Evolutionary conservation across 2,797 vertebrate species (phyloP).

Genomic region (Acipenser oxyrinchus): DNA sequence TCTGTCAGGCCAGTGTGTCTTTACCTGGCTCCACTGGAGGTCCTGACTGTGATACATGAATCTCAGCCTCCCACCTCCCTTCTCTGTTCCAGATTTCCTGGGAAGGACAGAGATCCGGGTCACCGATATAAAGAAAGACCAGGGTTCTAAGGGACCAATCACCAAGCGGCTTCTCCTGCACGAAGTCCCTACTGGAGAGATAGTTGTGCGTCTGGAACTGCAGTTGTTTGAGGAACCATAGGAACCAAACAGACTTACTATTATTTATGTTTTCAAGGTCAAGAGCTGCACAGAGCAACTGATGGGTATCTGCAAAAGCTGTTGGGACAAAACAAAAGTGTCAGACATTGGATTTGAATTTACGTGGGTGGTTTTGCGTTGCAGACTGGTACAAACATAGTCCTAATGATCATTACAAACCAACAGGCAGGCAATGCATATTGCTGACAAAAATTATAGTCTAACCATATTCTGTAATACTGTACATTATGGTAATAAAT

Average conservation of each 20-base stretch:
- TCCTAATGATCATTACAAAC: too few relatives aligned
- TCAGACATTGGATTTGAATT: too few relatives aligned
- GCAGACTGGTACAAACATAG: too few relatives aligned
- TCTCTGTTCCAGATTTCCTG: slow-evolving; percentile 74
- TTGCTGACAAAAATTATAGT: too few relatives aligned
- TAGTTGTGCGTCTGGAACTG: slow-evolving; percentile 92
- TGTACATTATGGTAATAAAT: too few relatives aligned
- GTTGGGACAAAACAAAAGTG: not conserved
- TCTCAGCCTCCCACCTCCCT: slow-evolving; percentile 10
- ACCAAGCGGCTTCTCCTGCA: slow-evolving; percentile 93
- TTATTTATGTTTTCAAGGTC: not conserved
- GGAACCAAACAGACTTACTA: not conserved
- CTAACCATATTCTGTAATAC: too few relatives aligned
- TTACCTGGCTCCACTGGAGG: too few relatives aligned
- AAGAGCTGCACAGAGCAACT: slow-evolving; percentile 17
- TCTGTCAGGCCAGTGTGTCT: too few relatives aligned
- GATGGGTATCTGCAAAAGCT: slow-evolving; percentile 28
- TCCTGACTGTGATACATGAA: too few relatives aligned
- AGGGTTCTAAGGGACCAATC: slow-evolving; percentile 95
- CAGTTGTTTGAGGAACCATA: slow-evolving; percentile 91
- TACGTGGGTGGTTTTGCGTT: too few relatives aligned
- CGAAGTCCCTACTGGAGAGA: slow-evolving; percentile 96
- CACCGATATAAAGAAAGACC: slow-evolving; percentile 96
- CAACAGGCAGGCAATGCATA: too few relatives aligned
- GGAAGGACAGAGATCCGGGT: slow-evolving; percentile 95